phyloP scores from a whole-genome alignment of 1,140 invertebrate genomes.

The Kradibia gibbosae region DNA sequence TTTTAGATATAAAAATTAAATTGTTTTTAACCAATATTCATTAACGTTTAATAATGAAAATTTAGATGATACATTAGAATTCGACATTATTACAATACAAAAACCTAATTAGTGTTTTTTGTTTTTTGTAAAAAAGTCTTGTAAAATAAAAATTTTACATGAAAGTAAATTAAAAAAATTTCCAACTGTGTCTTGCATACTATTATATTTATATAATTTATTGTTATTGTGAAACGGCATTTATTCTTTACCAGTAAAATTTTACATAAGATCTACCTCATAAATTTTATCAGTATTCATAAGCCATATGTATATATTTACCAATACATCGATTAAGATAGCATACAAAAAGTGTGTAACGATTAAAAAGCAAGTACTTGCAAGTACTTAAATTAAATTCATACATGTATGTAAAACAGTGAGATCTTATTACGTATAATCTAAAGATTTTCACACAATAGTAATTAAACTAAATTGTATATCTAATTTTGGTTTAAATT shows the following conservation, averaged over 20 bases:
- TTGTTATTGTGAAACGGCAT: background rate
- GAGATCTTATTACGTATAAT: background rate
- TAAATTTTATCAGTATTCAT: constrained; percentile 18
- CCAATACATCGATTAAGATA: constrained; percentile 9
- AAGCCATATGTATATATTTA: background rate
- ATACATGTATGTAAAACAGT: background rate
- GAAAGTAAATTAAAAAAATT: too few relatives aligned
- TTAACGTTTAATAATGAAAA: too few relatives aligned
- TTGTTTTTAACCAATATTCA: too few relatives aligned
- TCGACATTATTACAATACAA: too few relatives aligned
- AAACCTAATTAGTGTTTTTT: too few relatives aligned
- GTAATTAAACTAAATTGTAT: background rate
- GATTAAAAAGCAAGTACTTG: background rate
- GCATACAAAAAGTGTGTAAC: background rate
- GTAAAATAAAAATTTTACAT: too few relatives aligned
- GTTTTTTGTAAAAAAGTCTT: too few relatives aligned
- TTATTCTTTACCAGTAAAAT: constrained; percentile 11
- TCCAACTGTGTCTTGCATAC: too few relatives aligned
- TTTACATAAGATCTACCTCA: constrained; percentile 29
- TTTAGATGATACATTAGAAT: too few relatives aligned
- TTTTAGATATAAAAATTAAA: too few relatives aligned
- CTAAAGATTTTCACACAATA: background rate
- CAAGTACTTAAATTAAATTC: constrained; percentile 6
- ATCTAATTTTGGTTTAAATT: background rate
- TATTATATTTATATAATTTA: too few relatives aligned